Conservation (phyloP, 2,797 vertebrate genomes). For the Poecilia picta region DNA sequence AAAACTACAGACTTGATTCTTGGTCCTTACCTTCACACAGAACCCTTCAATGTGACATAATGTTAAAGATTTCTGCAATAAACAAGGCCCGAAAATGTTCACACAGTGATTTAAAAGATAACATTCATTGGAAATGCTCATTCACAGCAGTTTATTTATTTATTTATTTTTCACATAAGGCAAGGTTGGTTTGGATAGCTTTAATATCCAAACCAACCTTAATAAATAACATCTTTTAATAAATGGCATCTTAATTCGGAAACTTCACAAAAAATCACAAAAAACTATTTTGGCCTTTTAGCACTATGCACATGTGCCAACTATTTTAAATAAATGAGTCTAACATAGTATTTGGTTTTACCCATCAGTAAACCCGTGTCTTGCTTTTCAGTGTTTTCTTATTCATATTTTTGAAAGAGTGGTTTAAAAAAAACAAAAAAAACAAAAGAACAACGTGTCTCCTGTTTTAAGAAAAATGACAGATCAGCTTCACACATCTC, state of each 20-base stretch:
- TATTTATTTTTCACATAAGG: neutral
- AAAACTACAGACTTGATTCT: neutral
- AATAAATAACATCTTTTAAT: neutral
- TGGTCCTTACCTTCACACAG: neutral
- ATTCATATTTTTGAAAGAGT: slow-evolving; percentile 20
- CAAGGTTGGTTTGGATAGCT: neutral
- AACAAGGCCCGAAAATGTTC: neutral
- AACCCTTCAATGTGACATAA: neutral
- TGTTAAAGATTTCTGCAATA: neutral
- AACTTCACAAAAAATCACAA: too few species aligned
- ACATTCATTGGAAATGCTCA: neutral
- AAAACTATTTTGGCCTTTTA: neutral
- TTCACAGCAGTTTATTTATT: too few species aligned
- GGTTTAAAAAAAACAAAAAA: slow-evolving; percentile 41
- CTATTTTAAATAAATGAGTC: neutral
- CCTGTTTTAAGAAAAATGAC: slow-evolving; percentile 64
- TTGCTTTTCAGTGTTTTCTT: slow-evolving; percentile 8
- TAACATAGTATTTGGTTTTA: slow-evolving; percentile 57
- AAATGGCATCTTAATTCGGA: neutral
- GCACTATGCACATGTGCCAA: neutral
- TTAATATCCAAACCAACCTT: neutral
- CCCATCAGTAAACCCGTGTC: slow-evolving; percentile 8
- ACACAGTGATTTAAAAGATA: neutral
- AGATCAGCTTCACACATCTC: slow-evolving; percentile 69
- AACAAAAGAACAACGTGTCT: neutral